Percentiles rank a stretch among this genome's conserved stretches.
Conservation (phyloP, 2,797 vertebrate species). For the Tauraco hartlaubi region DNA sequence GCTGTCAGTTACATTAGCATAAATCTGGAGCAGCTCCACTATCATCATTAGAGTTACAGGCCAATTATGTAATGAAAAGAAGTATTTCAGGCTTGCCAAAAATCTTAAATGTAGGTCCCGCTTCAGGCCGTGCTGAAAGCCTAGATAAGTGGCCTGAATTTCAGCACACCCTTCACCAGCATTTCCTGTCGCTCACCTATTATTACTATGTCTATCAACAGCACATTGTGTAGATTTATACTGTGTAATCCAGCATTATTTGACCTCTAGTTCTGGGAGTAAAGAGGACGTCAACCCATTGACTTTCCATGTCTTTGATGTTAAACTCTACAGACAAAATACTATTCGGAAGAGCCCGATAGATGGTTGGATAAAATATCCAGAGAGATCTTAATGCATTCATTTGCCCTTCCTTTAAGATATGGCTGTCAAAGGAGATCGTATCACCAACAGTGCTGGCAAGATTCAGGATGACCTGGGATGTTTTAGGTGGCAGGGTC, state of each 20-base stretch:
- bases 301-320: conserved; percentile 31
- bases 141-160: conserved; percentile 56
- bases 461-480: background rate
- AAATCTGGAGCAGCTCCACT: conserved; percentile 71
- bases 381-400: conserved; percentile 46
- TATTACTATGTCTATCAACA: conserved; percentile 32
- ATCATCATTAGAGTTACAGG: conserved; percentile 69
- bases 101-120: conserved; percentile 53
- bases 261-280: conserved; percentile 22
- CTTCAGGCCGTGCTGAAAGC: conserved; percentile 9
- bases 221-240: background rate
- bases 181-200: background rate
- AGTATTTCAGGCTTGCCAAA: conserved; percentile 64
- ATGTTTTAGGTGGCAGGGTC: background rate
- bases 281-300: background rate
- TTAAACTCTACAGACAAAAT: conserved; percentile 47
- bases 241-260: background rate
- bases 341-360: background rate
- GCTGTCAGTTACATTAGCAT: conserved; percentile 66
- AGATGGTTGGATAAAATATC: conserved; percentile 51
- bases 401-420: conserved; percentile 9
- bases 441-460: background rate
- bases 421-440: background rate
- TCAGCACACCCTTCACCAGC: conserved; percentile 22
- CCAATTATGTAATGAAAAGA: conserved; percentile 70